A percentile compares a stretch with the other conserved stretches of the same genome.
Evolutionary conservation across 2,797 vertebrate species (phyloP).

Genomic region (Malurus splendens): DNA sequence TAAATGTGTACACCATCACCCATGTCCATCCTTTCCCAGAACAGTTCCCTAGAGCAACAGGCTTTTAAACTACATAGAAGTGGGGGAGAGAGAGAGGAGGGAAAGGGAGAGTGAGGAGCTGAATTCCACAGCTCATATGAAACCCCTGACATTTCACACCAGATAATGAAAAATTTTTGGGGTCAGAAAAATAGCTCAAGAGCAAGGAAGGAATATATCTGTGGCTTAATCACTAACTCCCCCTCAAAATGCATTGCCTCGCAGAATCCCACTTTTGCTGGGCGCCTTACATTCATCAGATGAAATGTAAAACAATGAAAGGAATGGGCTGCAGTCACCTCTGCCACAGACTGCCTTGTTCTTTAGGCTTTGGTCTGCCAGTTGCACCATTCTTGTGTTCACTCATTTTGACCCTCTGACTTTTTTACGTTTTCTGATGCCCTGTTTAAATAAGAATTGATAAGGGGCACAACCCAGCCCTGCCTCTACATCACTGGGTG

Average conservation of each 20-base stretch:
- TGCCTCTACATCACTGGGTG: background rate
- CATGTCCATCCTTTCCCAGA: background rate
- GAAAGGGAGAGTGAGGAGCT: background rate
- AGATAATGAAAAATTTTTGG: background rate
- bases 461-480: background rate
- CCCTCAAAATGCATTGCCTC: background rate
- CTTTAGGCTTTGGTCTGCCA: background rate
- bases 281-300: background rate
- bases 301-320: background rate
- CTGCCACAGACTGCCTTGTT: background rate
- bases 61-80: background rate
- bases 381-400: background rate
- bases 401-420: background rate
- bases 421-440: background rate
- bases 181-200: background rate
- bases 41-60: rapidly evolving
- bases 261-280: background rate
- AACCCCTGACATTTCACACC: background rate
- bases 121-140: background rate
- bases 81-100: background rate
- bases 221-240: background rate
- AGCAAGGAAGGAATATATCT: background rate
- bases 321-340: background rate
- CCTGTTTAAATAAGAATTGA: background rate
- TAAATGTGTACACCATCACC: background rate